phyloP scores from a whole-genome alignment of 2,113 vertebrate species.

The Lathamus discolor region DNA sequence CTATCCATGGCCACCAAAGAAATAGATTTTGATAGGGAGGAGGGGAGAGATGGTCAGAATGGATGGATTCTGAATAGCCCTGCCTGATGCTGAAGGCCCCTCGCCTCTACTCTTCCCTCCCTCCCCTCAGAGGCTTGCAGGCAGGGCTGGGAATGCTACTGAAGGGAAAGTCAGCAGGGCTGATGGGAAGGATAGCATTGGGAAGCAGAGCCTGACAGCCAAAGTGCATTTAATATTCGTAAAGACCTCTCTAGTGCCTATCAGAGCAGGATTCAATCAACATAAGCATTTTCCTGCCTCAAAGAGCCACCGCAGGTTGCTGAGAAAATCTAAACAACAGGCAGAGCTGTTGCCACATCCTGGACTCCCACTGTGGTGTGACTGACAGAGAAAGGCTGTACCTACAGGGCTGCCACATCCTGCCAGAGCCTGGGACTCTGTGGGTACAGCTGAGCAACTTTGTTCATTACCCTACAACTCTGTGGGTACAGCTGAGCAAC shows the following conservation, averaged over 20 bases:
- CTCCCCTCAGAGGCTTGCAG: background rate
- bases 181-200: background rate
- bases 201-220: background rate
- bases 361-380: background rate
- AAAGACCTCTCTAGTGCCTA: background rate
- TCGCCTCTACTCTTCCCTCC: background rate
- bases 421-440: background rate
- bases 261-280: background rate
- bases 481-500: background rate
- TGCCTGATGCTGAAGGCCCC: background rate
- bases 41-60: background rate
- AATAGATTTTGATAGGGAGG: conserved; percentile 6
- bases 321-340: background rate
- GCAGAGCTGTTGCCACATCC: background rate
- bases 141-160: background rate
- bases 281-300: background rate
- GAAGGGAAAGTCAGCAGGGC: background rate
- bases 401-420: background rate
- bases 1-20: background rate
- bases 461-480: background rate
- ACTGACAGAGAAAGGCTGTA: background rate
- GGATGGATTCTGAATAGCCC: background rate
- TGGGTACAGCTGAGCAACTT: background rate
- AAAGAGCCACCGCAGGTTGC: background rate
- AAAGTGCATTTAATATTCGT: background rate